Base-by-base conservation (phyloP, 2,888 invertebrate genomes). In the Hydraecia micacea region DNA sequence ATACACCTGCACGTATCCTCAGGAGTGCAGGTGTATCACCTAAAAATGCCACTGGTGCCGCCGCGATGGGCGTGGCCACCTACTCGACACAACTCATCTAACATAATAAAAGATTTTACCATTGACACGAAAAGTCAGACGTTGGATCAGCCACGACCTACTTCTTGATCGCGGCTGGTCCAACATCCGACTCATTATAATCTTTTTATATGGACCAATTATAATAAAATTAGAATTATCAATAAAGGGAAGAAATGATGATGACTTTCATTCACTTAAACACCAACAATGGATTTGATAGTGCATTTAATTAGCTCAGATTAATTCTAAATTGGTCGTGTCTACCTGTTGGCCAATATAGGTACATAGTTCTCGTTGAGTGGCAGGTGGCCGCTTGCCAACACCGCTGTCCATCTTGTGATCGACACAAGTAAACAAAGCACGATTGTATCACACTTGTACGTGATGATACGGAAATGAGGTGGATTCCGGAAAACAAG, bases 301-400 rank as follows among this genome's bases (percentile, higher is more conserved):
- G 69, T 46, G 36, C 63, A 65, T 78, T 84, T 67, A 75, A 84
- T 86, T 75, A 75, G 49, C 32, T 73, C 73, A 73, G 72, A 86
- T 86, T 84, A 79, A 84, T 86, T 84, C 70, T 68, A 63, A 66
- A 73, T 84, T 75, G 86, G 83, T 86, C 39, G 52, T 63, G 68
- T 78, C 39, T 71, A 69, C 42, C 21, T 52, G 36, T 75, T 84
- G 70, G 73, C 79, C 52, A 42, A 42, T 9, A 32, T 15, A n/a
- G n/a, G n/a, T n/a, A 15, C 28, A 55, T 46, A 32, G 36, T 25
- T 69, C 42, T 5, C n/a, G 52, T 28, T 84, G 84, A 84, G 18
- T 63, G 87, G 75, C 73, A 67, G 66, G 18, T 86, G 84, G 73
- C 15, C 9, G 13, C 18, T 5, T 9, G 87, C 79, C 84, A 75